A percentile compares a stretch with the other conserved stretches of the same genome.
Evolutionary conservation across 2,113 vertebrate genomes (phyloP).

Genomic region (Odontophorus gujanensis): DNA sequence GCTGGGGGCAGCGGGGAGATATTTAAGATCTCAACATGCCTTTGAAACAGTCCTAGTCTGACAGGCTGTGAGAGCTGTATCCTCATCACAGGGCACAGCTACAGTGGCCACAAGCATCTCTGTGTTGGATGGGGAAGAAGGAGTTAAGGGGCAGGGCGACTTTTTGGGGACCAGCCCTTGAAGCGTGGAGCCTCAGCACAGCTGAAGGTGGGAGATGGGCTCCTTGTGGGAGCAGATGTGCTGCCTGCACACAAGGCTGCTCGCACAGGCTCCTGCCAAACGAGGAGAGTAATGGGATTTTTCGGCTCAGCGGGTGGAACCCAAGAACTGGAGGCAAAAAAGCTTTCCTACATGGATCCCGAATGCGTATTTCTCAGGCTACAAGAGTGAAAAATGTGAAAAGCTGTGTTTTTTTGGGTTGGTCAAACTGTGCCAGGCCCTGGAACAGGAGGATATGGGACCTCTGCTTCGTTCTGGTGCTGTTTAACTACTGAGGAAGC

Average conservation of each 20-base stretch:
- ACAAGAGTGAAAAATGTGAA: neutral
- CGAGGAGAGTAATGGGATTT: conserved; percentile 35
- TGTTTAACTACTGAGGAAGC: neutral
- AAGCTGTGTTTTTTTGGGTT: neutral
- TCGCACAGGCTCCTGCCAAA: conserved; percentile 4
- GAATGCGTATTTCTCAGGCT: neutral
- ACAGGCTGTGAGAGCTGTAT: neutral
- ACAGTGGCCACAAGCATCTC: neutral
- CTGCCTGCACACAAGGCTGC: neutral
- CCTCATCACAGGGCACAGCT: neutral
- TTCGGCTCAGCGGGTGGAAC: conserved; percentile 62
- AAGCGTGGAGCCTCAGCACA: neutral
- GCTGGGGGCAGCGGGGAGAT: neutral
- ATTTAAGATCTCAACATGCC: neutral
- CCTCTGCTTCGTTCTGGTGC: neutral
- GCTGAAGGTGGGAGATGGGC: neutral
- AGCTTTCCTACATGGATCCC: conserved; percentile 7
- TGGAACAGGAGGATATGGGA: neutral
- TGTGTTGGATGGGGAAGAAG: neutral
- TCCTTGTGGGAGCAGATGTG: neutral
- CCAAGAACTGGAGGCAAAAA: neutral
- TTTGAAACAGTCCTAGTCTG: neutral
- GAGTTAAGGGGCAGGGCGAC: neutral
- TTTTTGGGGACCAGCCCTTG: neutral
- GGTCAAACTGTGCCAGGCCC: neutral